Evolutionary conservation across 2,113 vertebrate species (phyloP).

Genomic region (Hucho hucho): DNA sequence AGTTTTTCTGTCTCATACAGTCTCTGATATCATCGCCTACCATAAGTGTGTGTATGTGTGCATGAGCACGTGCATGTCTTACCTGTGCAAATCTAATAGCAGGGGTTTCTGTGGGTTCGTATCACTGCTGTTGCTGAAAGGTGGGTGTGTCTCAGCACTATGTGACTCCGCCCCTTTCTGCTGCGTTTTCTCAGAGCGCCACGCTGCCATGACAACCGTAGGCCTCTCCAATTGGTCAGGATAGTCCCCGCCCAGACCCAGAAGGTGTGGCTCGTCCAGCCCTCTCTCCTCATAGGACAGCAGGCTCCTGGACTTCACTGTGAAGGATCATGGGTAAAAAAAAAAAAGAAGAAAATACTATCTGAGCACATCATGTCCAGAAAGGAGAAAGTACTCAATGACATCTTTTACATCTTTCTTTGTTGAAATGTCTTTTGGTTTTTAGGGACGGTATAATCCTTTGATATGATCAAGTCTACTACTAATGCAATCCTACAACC

Average conservation of each 20-base stretch:
- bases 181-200: constrained; percentile 71
- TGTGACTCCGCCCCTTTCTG: constrained; percentile 65
- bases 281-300: constrained; percentile 81
- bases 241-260: constrained; percentile 79
- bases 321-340: background rate
- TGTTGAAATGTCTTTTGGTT: background rate
- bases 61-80: constrained; percentile 70
- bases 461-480: too few species aligned
- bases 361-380: too few species aligned
- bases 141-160: constrained; percentile 62
- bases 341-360: too few species aligned
- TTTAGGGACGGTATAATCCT: too few species aligned
- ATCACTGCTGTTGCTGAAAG: constrained; percentile 80
- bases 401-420: background rate
- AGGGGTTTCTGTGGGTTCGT: constrained; percentile 80
- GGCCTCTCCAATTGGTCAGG: constrained; percentile 75
- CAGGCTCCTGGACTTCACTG: constrained; percentile 92
- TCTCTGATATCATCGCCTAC: too few species aligned
- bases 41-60: constrained; percentile 69
- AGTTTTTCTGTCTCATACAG: too few species aligned
- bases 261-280: constrained; percentile 74
- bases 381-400: too few species aligned
- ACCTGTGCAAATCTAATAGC: constrained; percentile 82
- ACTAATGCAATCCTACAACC: too few species aligned
- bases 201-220: constrained; percentile 72